Evolutionary conservation across 2,888 invertebrate genomes (phyloP).

Genomic region (Galerucella nymphaeae): DNA sequence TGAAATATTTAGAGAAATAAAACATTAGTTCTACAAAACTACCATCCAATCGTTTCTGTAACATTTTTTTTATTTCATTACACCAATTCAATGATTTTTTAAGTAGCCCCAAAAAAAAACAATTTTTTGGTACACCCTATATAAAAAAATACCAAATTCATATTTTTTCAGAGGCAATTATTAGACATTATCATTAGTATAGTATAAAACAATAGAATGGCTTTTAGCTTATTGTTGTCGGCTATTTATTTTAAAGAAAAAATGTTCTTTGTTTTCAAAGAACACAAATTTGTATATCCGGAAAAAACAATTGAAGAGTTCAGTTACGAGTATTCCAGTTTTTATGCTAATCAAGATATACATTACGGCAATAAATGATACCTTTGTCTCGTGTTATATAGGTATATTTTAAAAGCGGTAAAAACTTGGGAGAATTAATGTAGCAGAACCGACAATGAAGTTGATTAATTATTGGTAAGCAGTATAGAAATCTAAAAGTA

Average conservation of each 20-base stretch:
- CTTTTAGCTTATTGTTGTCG: constrained; percentile 25
- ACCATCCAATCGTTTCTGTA: too few species aligned
- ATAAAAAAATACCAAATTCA: background rate
- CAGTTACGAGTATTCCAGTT: constrained; percentile 11
- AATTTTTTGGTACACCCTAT: too few species aligned
- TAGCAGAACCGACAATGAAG: background rate
- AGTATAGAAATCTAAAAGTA: too few species aligned
- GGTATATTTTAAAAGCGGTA: background rate
- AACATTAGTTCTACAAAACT: too few species aligned
- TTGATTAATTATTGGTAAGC: too few species aligned
- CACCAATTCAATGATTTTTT: too few species aligned
- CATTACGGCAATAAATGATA: background rate
- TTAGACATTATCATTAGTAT: constrained; percentile 3
- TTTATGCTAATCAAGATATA: constrained; percentile 18
- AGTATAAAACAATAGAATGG: constrained; percentile 31
- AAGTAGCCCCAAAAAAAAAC: too few species aligned
- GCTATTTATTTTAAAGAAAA: constrained; percentile 4
- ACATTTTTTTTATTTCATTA: too few species aligned
- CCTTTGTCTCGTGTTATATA: background rate
- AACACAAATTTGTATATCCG: constrained; percentile 28
- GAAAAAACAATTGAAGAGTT: constrained; percentile 24
- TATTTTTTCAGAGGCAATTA: background rate
- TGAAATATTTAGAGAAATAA: too few species aligned
- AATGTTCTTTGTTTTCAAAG: constrained; percentile 26
- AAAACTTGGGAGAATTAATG: background rate